Evolutionary conservation across 2,888 invertebrate genomes (phyloP).

Genomic region (Thecophora atra): DNA sequence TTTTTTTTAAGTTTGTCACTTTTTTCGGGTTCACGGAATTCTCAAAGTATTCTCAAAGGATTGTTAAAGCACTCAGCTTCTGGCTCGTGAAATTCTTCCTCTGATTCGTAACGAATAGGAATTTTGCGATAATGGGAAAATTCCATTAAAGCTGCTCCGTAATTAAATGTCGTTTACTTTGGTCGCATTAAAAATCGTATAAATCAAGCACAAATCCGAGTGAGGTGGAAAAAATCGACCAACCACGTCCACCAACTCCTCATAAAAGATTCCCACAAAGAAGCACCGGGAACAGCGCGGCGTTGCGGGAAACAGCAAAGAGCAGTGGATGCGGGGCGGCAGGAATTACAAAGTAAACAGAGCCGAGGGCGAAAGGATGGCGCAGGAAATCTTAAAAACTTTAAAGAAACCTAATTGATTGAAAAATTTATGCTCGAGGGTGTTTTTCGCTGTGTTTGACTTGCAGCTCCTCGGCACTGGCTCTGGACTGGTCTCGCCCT

Average conservation of each 20-base stretch:
- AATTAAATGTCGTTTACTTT: constrained; percentile 66
- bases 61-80: too few relatives aligned
- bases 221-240: constrained; percentile 33
- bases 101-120: constrained; percentile 38
- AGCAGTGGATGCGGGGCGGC: neutral
- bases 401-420: constrained; percentile 64
- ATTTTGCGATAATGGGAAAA: constrained; percentile 61
- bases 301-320: neutral
- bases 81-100: too few relatives aligned
- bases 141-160: constrained; percentile 63
- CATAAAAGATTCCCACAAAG: constrained; percentile 1
- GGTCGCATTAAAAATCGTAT: constrained; percentile 64
- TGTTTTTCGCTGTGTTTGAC: constrained; percentile 47
- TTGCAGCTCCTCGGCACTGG: neutral
- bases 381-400: constrained; percentile 49
- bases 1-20: too few relatives aligned
- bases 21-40: too few relatives aligned
- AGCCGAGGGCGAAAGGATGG: neutral
- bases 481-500: neutral
- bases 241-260: constrained; percentile 15
- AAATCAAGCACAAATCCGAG: constrained; percentile 53
- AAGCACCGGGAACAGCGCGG: constrained; percentile 26
- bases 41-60: too few relatives aligned
- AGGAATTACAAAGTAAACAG: constrained; percentile 25
- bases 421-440: constrained; percentile 59